Percentiles rank a stretch among this genome's conserved stretches.
phyloP scores from a whole-genome alignment of 92 coral and sea anemone species.

The Parazoanthus swiftii region DNA sequence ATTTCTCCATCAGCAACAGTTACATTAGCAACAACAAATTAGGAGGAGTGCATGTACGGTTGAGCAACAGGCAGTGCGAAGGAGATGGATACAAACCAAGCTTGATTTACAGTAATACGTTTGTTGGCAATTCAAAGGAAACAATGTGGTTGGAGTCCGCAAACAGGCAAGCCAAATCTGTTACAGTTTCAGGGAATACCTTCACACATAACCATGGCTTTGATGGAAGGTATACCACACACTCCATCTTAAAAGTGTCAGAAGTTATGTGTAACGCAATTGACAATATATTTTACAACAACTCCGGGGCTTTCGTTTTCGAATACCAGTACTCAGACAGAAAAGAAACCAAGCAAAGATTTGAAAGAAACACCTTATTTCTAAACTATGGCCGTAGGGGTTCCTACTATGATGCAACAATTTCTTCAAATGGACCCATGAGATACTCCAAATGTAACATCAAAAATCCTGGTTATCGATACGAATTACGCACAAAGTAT shows the following conservation, averaged over 20 bases:
- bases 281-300: slow-evolving; percentile 55
- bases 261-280: slow-evolving; percentile 42
- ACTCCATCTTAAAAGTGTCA: slow-evolving; percentile 30
- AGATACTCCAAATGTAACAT: slow-evolving; percentile 51
- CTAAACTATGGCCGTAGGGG: slow-evolving; percentile 46
- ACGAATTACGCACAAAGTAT: slow-evolving; percentile 52
- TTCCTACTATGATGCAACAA: slow-evolving; percentile 50
- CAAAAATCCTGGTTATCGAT: slow-evolving; percentile 64
- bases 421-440: slow-evolving; percentile 66
- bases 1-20: slow-evolving; percentile 45
- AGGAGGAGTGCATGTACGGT: slow-evolving; percentile 49
- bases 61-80: slow-evolving; percentile 31
- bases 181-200: slow-evolving; percentile 36
- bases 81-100: slow-evolving; percentile 32
- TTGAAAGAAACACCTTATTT: slow-evolving; percentile 51
- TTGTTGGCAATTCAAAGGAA: slow-evolving; percentile 50
- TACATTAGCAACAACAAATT: slow-evolving; percentile 45
- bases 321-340: slow-evolving; percentile 50
- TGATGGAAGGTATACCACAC: slow-evolving; percentile 16
- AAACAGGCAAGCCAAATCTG: slow-evolving; percentile 19
- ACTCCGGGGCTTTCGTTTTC: too few species aligned
- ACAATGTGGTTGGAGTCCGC: slow-evolving; percentile 27
- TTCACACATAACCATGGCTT: slow-evolving; percentile 52
- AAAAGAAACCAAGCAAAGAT: slow-evolving; percentile 31
- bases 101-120: slow-evolving; percentile 56